Percentiles rank a stretch among this genome's conserved stretches.
phyloP scores from a whole-genome alignment of 2,888 invertebrate genomes.

The Lepidochitona cinerea region DNA sequence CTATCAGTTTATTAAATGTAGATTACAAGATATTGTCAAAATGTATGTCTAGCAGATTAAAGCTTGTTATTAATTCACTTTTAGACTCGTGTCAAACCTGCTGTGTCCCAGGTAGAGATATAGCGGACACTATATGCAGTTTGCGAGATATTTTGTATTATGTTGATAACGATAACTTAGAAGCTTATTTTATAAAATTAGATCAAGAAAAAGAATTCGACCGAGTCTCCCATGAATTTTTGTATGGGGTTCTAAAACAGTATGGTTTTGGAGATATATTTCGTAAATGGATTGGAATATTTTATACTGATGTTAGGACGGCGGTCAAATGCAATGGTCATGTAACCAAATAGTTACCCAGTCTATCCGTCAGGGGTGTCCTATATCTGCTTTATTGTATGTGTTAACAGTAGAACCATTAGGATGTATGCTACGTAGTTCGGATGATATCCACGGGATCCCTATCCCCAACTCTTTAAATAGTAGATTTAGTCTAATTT shows the following conservation, averaged over 20 bases:
- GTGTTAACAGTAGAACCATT: neutral
- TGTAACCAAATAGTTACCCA: neutral
- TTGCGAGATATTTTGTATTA: constrained; percentile 33
- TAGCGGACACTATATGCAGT: constrained; percentile 35
- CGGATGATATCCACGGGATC: constrained; percentile 16
- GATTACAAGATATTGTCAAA: constrained; percentile 42
- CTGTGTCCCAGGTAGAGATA: constrained; percentile 36
- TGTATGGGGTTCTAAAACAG: constrained; percentile 27
- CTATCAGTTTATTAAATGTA: constrained; percentile 36
- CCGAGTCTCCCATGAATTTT: constrained; percentile 33
- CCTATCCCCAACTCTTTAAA: constrained; percentile 13
- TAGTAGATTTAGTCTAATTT: neutral
- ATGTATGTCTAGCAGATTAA: constrained; percentile 28
- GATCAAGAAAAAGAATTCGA: constrained; percentile 47
- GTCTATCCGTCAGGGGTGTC: neutral
- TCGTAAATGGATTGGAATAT: constrained; percentile 34
- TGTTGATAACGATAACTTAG: constrained; percentile 30
- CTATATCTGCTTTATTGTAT: constrained; percentile 4
- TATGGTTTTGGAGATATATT: constrained; percentile 37
- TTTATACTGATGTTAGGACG: constrained; percentile 23
- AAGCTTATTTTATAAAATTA: constrained; percentile 28
- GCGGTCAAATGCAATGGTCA: neutral
- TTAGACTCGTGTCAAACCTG: too few species aligned
- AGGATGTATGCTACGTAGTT: neutral
- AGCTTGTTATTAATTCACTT: too few species aligned